These are phyloP conservation scores for Serrognathus titanus DNA, from an alignment of 2,888 invertebrate genomes.

Conservation along the genomic window DNA sequence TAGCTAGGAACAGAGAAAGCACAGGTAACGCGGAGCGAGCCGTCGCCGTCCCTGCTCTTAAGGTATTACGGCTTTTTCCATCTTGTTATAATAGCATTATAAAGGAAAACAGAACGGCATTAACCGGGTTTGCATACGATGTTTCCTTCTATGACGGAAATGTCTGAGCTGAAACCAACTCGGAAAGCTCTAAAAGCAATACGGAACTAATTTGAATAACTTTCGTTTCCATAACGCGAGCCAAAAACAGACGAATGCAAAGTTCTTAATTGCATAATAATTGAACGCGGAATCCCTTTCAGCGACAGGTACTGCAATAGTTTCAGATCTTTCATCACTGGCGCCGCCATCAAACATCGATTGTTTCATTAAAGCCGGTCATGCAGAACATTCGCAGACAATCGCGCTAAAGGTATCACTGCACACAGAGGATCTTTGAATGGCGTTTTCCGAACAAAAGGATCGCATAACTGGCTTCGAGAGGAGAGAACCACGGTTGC, in stretches of 20 bases:
- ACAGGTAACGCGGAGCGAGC: constrained; percentile 12
- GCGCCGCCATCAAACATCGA: constrained; percentile 8
- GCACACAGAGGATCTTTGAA: constrained; percentile 1
- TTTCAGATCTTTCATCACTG: background rate
- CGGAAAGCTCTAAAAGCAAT: background rate
- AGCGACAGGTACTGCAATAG: background rate
- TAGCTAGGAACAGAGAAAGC: constrained; percentile 1
- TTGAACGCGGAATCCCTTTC: constrained; percentile 1
- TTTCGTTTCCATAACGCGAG: background rate
- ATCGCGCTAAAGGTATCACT: background rate
- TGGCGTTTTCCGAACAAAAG: constrained; percentile 6
- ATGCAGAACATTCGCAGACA: constrained; percentile 7
- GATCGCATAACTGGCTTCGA: background rate
- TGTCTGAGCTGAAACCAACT: background rate
- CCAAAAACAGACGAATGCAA: background rate
- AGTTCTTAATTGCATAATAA: background rate
- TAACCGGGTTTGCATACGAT: constrained; percentile 16
- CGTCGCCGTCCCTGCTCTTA: constrained; percentile 23
- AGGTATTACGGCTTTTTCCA: constrained; percentile 31
- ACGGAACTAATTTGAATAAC: background rate
- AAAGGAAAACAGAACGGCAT: constrained; percentile 20
- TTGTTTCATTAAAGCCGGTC: constrained; percentile 9
- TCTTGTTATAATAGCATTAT: constrained; percentile 33
- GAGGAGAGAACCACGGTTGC: background rate
- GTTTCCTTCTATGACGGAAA: constrained; percentile 10